Base-by-base conservation (phyloP, 2,113 vertebrate species). In the Lagopus muta region DNA sequence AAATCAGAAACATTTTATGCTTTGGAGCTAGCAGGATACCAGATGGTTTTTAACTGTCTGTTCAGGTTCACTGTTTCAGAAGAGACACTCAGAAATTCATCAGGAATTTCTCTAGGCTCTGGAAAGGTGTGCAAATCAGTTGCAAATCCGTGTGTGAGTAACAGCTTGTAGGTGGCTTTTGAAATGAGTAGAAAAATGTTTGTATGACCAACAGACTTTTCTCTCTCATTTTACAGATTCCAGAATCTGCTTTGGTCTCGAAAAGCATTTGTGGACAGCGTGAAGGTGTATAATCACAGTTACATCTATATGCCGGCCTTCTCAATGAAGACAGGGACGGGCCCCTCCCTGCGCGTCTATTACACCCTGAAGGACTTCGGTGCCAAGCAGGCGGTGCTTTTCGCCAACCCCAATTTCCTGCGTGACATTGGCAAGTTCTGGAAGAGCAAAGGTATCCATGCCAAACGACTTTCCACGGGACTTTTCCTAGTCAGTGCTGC, bases 261-360 rank as follows among this genome's bases (percentile, higher is more conserved):
- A 36, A 99, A 98, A 90, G 93, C 97, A 0, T 99, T 99, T 83
- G 99, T 99, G 92, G 98, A 99, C 62, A 98, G 97, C 2, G 98
- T 99, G 97, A 98, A 98, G 96, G 98, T 97, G 11, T 99, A 99
- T 40, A 99, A 99, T 87, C 98, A 97, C 65, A 99, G 99, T 96
- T 99, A 98, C 94, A 97, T 99, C 94, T 99, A 99, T 95, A 99
- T 99, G 98, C 99, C 99, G 8, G 99, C 99, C 5, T 99, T 99
- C 97, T 99, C 99, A 11, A 99, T 99, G 98, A 98, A 97, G 89
- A 98, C 98, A 0, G 99, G 99, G 36, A 99, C 99, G 0, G 98
- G 98, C 24, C 99, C 98, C 1, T 99, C 99, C 1, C 96, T 99
- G 13, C 98, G 99, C 0, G 99, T 98, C 4, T 98, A 99, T 79